Percentiles rank a stretch among this genome's conserved stretches.
Conservation (phyloP, 2,113 vertebrate genomes). For the Ochotona curzoniae region DNA sequence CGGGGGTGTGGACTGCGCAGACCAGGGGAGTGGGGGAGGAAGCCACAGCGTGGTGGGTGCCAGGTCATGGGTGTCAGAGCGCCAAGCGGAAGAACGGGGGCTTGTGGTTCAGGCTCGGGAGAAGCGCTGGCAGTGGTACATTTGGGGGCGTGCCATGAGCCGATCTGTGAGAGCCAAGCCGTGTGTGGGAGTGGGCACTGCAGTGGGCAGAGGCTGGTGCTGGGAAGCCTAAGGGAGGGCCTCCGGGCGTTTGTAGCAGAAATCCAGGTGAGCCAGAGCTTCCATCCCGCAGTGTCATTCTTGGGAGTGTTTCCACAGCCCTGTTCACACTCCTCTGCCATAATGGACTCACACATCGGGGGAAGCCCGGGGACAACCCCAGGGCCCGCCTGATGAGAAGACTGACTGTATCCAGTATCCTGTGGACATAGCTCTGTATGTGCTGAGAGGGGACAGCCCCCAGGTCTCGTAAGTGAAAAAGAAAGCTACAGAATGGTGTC, state of each 20-base stretch:
- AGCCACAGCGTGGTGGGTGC: no score
- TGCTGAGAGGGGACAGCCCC: background rate
- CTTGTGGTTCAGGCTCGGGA: background rate
- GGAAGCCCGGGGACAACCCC: background rate
- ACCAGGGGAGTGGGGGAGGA: background rate
- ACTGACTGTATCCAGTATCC: background rate
- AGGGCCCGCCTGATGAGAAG: background rate
- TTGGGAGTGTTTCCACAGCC: background rate
- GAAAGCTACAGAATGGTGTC: background rate
- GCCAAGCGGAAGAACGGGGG: background rate
- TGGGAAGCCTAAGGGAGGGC: background rate
- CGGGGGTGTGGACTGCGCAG: accelerated
- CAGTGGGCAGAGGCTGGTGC: background rate
- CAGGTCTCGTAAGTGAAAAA: background rate
- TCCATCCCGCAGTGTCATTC: background rate
- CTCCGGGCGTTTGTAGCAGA: background rate
- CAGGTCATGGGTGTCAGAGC: background rate
- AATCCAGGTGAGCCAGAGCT: background rate
- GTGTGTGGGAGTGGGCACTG: background rate
- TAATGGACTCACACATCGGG: background rate
- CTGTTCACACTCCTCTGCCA: no score
- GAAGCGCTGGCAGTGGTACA: background rate
- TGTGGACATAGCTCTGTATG: background rate
- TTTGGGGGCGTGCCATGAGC: background rate
- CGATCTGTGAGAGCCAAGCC: background rate